Evolutionary conservation across 2,797 vertebrate genomes (phyloP), one percentile per base, ranked within the genome.

Genomic region (Pelodytes ibericus): DNA sequence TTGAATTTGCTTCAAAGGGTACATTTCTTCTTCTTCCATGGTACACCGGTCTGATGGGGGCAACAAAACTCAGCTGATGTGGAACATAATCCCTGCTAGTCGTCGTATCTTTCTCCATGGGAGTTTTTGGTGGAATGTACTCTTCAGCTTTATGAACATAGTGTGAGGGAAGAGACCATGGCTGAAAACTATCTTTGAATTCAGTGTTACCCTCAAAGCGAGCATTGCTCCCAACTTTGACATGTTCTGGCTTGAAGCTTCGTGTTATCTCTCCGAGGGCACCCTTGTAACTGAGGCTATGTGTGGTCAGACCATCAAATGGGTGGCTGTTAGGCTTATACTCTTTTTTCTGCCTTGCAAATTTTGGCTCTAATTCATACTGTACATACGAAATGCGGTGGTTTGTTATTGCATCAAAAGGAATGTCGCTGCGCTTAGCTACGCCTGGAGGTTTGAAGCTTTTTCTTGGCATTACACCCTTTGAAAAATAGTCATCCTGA

Each of bases 241-340:
- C 22, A 0, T 7, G 8, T 11, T 87, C 80, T 11, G 93, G 94
- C 81, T 89, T 93, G 87, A 83, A 94, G 83, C 90, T 92, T 81
- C 90, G 91, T 31, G 91, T 71, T 18, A 83, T 79, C 60, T 89
- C 82, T 2, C 91, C 91, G 11, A 64, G 22, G 3, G 82, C 80
- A 9, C 94, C 93, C 82, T 85, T 90, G 77, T 88, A 96, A 83
- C 94, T 91, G 5, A 75, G 79, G 3, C 85, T 88, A 76, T 94
- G 89, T 15, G 92, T 94, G 64, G 95, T 96, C 74, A 91, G 82
- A 47, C 87, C 85, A 73, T 92, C 88, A 53, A 96, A 91, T 67
- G 90, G 91, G 60, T 90, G 80, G 25, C 76, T 81, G 4, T 61
- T 87, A 41, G 93, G 92, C 80, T 86, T 90, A 83, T 93, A 94